Percentiles rank a stretch among this genome's conserved stretches.
phyloP scores from a whole-genome alignment of 2,888 invertebrate genomes.

The Mythimna albipuncta region DNA sequence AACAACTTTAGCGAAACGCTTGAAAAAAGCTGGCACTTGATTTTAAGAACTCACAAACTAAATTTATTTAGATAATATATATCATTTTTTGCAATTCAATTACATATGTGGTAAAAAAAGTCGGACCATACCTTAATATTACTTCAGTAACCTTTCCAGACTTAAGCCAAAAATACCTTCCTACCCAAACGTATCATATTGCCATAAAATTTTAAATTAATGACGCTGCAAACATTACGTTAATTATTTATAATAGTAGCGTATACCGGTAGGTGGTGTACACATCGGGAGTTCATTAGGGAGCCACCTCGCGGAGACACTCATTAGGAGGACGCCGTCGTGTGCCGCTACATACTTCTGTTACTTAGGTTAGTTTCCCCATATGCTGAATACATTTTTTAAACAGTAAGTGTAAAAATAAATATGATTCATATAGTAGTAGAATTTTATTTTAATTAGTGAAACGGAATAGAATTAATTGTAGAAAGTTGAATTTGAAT shows the following conservation, averaged over 20 bases:
- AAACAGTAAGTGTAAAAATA: conserved; percentile 37
- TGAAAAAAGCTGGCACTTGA: not conserved
- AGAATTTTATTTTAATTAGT: conserved; percentile 28
- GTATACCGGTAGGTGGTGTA: conserved; percentile 8
- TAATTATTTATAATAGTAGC: conserved; percentile 45
- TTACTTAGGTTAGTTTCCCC: conserved; percentile 60
- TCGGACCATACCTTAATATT: not conserved
- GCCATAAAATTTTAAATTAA: conserved; percentile 23
- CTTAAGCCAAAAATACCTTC: not conserved
- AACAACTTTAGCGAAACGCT: too few relatives aligned
- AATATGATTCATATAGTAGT: conserved; percentile 12
- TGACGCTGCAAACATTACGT: conserved; percentile 30
- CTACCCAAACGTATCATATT: not conserved
- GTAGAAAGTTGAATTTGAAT: not conserved
- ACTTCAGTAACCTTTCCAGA: not conserved
- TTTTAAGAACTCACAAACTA: not conserved
- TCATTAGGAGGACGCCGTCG: conserved; percentile 60
- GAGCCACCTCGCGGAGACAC: conserved; percentile 56
- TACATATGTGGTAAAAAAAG: not conserved
- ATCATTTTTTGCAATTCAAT: not conserved
- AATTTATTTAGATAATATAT: not conserved
- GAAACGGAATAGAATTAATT: not conserved
- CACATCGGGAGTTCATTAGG: conserved; percentile 67
- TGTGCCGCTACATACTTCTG: conserved; percentile 54
- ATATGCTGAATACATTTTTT: conserved; percentile 39